phyloP scores from a whole-genome alignment of 2,797 vertebrate species.

The Diglossa cyanea region DNA sequence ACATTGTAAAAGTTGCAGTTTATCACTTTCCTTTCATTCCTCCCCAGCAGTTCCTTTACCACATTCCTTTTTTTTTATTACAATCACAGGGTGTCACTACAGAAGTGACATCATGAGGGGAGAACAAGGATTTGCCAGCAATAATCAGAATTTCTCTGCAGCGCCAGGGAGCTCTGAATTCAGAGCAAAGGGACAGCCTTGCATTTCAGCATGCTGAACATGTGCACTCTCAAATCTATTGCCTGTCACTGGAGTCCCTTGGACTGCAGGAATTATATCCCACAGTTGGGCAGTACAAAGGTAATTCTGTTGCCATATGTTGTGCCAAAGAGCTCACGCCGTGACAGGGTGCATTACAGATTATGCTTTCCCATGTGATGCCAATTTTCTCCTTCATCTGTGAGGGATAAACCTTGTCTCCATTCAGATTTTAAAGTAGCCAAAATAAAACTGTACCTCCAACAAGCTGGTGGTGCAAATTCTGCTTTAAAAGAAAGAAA shows the following conservation, averaged over 20 bases:
- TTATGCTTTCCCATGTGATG: constrained; percentile 38
- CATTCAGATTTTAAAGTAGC: not conserved
- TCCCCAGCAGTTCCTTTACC: constrained; percentile 13
- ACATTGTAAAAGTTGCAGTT: constrained; percentile 45
- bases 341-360: constrained; percentile 53
- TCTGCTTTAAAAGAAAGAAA: rapidly evolving
- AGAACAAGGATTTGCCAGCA: not conserved
- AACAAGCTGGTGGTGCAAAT: not conserved
- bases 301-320: constrained; percentile 74
- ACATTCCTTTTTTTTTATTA: not conserved
- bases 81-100: not conserved
- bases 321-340: constrained; percentile 64
- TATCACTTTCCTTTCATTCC: constrained; percentile 27
- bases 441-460: not conserved
- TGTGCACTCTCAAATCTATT: constrained; percentile 56
- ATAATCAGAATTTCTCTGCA: not conserved
- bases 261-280: constrained; percentile 67
- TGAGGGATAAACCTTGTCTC: not conserved
- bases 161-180: not conserved
- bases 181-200: not conserved
- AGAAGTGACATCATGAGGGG: constrained; percentile 9
- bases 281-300: constrained; percentile 64
- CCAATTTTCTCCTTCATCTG: constrained; percentile 44
- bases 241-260: constrained; percentile 40
- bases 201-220: constrained; percentile 52